Evolutionary conservation across 2,797 vertebrate genomes (phyloP).

Genomic region (Xenopus petersii): DNA sequence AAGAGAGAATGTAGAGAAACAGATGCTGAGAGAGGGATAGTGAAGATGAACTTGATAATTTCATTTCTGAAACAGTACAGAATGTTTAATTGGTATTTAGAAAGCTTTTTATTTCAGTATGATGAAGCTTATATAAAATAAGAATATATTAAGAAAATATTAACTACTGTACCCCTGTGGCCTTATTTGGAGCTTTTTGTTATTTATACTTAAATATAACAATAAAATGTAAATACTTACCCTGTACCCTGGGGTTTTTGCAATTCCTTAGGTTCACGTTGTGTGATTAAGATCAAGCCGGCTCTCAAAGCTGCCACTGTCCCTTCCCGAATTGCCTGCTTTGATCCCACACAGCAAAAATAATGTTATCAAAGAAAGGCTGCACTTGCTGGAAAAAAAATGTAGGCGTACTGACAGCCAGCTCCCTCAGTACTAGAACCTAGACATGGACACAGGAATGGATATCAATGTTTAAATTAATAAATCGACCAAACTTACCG

Average conservation of each 20-base stretch:
- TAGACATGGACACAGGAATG: conserved; percentile 50
- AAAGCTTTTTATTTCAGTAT: too few species aligned
- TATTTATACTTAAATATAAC: too few species aligned
- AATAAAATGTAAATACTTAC: conserved; percentile 62
- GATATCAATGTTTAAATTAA: not conserved
- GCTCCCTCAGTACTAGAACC: conserved; percentile 92
- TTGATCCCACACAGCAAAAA: conserved; percentile 96
- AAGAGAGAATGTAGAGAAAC: too few species aligned
- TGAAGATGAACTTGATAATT: too few species aligned
- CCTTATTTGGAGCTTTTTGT: too few species aligned
- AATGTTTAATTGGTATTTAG: too few species aligned
- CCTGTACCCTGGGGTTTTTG: conserved; percentile 98
- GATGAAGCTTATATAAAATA: too few species aligned
- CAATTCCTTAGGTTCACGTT: conserved; percentile 97
- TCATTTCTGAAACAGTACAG: too few species aligned
- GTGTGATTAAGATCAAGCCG: conserved; percentile 93
- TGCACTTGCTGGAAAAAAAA: conserved; percentile 99
- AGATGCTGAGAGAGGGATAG: too few species aligned
- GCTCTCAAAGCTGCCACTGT: conserved; percentile 92
- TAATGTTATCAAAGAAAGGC: conserved; percentile 96
- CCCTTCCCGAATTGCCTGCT: conserved; percentile 94
- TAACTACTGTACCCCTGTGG: too few species aligned
- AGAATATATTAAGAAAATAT: too few species aligned
- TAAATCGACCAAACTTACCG: too few species aligned
- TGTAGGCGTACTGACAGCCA: conserved; percentile 94